Conservation (phyloP, 2,888 invertebrate species). For the Salticus scenicus region DNA sequence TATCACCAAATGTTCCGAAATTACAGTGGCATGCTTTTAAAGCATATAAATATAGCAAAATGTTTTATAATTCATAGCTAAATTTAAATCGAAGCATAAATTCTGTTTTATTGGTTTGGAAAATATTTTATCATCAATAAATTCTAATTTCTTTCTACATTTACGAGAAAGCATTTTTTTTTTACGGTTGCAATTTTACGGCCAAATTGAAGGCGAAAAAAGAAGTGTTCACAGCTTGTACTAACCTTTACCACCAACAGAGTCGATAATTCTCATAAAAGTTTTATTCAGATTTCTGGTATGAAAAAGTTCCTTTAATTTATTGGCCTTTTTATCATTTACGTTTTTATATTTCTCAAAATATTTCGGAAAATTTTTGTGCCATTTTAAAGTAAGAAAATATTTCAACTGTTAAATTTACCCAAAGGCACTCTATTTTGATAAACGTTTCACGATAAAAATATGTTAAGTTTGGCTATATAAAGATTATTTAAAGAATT, state of each 20-base stretch:
- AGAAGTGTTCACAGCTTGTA: conserved; percentile 17
- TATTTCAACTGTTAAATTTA: neutral
- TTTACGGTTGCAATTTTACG: conserved; percentile 45
- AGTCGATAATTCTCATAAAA: neutral
- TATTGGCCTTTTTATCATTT: neutral
- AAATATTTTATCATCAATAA: neutral
- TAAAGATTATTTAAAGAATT: too few relatives aligned
- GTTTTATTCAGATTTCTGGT: neutral
- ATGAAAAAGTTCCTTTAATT: neutral
- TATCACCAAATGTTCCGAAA: too few relatives aligned
- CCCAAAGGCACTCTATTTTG: neutral
- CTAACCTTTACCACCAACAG: neutral
- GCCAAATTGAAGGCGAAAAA: conserved; percentile 49
- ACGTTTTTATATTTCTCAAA: neutral
- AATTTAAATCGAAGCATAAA: neutral
- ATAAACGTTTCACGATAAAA: neutral
- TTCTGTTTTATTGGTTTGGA: too few relatives aligned
- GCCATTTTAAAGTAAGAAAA: neutral
- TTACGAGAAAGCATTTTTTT: conserved; percentile 14
- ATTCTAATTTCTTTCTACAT: conserved; percentile 7
- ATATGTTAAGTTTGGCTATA: too few relatives aligned
- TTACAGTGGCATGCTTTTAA: too few relatives aligned
- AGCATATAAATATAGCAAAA: too few relatives aligned
- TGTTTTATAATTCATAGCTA: neutral
- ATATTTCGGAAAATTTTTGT: neutral